A percentile compares a stretch with the other conserved stretches of the same genome.
phyloP scores from a whole-genome alignment of 2,113 vertebrate genomes.

The Myotis brandtii region DNA sequence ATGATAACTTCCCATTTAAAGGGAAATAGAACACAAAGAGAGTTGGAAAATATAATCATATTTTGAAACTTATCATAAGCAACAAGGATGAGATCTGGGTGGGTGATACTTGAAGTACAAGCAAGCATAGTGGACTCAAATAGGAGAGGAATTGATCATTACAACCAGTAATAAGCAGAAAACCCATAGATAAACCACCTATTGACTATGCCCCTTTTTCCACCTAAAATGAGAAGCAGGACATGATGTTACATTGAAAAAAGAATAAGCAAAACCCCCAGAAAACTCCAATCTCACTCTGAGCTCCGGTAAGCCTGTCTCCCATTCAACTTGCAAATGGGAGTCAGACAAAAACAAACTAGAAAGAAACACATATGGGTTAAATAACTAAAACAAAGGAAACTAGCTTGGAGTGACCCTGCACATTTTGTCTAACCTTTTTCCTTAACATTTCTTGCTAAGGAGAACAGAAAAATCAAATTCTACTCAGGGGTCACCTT shows the following conservation, averaged over 20 bases:
- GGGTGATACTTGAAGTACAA: no score
- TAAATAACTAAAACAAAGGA: neutral
- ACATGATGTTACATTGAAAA: neutral
- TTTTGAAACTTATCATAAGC: neutral
- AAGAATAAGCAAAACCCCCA: neutral
- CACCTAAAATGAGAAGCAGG: neutral
- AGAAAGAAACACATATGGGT: rapidly evolving
- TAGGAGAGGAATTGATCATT: neutral
- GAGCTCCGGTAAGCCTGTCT: neutral
- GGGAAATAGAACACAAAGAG: neutral
- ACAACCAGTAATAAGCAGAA: neutral
- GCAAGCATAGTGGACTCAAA: neutral
- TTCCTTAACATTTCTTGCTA: neutral
- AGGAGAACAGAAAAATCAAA: neutral
- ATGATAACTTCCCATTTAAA: neutral
- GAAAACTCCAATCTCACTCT: neutral
- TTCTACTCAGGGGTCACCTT: neutral
- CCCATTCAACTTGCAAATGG: neutral
- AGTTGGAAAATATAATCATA: neutral
- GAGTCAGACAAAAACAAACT: neutral
- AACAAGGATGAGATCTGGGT: neutral
- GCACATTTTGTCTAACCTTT: neutral
- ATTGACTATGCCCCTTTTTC: neutral
- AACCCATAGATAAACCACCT: neutral
- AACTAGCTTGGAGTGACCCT: neutral